Base-by-base conservation (phyloP, 2,888 invertebrate species). In the Cecidostiba fungosa region DNA sequence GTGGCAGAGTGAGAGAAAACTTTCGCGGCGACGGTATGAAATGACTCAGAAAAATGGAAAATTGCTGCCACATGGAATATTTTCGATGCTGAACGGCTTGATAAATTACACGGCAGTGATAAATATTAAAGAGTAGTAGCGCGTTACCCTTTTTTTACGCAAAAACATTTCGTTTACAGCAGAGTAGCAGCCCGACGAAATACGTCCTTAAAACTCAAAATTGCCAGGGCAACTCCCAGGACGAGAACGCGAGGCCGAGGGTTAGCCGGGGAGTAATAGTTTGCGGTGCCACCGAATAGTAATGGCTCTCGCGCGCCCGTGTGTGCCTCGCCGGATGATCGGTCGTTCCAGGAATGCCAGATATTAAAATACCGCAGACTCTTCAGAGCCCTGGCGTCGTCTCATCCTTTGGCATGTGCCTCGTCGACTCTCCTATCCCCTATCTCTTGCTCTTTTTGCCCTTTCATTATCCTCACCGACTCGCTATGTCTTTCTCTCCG, bases 291-390 rank as follows among this genome's bases (percentile, higher is more conserved):
- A 32, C 43, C 47, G 76, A 82, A 82, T 76, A 76, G 76, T 82
- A 82, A 82, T 82, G 77, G n/a, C 29, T n/a, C 47, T 14, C 32
- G 72, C 39, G 26, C 36, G 59, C 59, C 36, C 70, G 59, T 23
- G 32, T 32, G 29, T 36, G 47, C 69, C 23, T 29, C 73, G 89
- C 89, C 89, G 88, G 90, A 91, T 90, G 90, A 92, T 91, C 91
- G 91, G 90, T 90, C 91, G 91, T 91, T 92, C 89, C 89, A 91
- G 91, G 93, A 93, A 93, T 93, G 93, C 89, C 90, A 91, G 92
- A 93, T 93, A 93, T 93, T 93, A 93, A 93, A 93, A 93, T 93
- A 92, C 92, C 92, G 90, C 90, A 91, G 92, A 90, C 91, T 91
- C 92, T 90, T 89, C 84, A 90, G 89, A 89, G 87, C 88, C 87